These are phyloP conservation scores for Hydrochoerus hydrochaeris DNA, from an alignment of 2,113 vertebrate genomes.

Conservation along the genomic window DNA sequence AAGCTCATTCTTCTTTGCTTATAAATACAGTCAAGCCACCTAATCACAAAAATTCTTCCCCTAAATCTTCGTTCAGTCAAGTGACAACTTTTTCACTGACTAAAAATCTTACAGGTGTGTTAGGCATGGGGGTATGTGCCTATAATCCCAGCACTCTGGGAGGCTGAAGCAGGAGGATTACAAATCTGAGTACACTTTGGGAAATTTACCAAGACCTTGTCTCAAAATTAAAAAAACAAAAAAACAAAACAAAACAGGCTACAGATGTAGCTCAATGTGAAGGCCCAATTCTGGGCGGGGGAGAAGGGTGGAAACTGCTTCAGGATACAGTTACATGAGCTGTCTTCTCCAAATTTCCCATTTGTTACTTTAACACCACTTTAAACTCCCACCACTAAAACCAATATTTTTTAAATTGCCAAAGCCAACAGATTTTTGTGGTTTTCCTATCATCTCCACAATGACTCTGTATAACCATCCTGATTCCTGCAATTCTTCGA, in stretches of 20 bases:
- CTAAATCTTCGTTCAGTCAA: not conserved
- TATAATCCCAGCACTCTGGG: not conserved
- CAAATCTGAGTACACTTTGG: not conserved
- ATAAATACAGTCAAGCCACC: slow-evolving; percentile 18
- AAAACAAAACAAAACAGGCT: not conserved
- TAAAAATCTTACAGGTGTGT: not conserved
- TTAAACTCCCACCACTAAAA: slow-evolving; percentile 42
- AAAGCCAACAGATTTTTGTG: not conserved
- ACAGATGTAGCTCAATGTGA: not conserved
- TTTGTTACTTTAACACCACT: not conserved
- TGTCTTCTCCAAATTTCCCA: not conserved
- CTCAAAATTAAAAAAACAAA: not conserved
- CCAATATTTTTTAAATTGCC: slow-evolving; percentile 6
- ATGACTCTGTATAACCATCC: not conserved
- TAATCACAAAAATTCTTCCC: slow-evolving; percentile 25
- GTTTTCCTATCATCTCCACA: not conserved
- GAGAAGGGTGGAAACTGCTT: too few species aligned
- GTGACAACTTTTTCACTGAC: not conserved
- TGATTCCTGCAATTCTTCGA: not conserved
- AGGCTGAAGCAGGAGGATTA: not conserved
- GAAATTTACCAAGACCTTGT: not conserved
- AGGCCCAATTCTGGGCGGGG: not conserved
- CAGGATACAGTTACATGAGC: not conserved
- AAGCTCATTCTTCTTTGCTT: not conserved
- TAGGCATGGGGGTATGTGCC: not conserved